Percentiles rank a stretch among this genome's conserved stretches.
phyloP scores from a whole-genome alignment of 2,888 invertebrate genomes.

The Seira ritae region DNA sequence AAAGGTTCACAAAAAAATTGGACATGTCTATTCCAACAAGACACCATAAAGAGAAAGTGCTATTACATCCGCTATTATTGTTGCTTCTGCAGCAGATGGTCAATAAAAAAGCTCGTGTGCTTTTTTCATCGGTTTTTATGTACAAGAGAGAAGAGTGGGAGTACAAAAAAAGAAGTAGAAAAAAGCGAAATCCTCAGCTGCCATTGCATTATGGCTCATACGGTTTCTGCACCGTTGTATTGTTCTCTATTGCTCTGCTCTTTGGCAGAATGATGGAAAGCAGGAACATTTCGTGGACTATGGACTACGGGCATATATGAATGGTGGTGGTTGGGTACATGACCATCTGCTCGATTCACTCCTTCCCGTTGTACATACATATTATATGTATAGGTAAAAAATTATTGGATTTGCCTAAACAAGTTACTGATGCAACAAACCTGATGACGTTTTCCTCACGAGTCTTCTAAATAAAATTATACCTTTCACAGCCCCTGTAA shows the following conservation, averaged over 20 bases:
- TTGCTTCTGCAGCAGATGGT: slow-evolving; percentile 38
- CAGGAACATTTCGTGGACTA: neutral
- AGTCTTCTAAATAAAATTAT: too few relatives aligned
- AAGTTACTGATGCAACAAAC: neutral
- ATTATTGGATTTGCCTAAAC: neutral
- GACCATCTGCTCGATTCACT: neutral
- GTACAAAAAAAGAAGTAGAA: neutral
- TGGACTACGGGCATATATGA: neutral
- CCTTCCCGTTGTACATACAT: neutral
- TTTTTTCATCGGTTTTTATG: slow-evolving; percentile 17
- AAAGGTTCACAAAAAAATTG: slow-evolving; percentile 38
- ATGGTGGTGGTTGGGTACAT: neutral
- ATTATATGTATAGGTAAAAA: neutral
- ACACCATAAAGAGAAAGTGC: slow-evolving; percentile 17
- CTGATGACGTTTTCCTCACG: neutral
- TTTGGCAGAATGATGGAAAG: slow-evolving; percentile 31
- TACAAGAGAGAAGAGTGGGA: neutral
- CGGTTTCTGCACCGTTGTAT: too few relatives aligned
- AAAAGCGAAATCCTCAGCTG: neutral
- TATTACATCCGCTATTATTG: slow-evolving; percentile 27
- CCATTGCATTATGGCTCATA: too few relatives aligned
- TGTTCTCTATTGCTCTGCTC: neutral
- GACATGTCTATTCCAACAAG: slow-evolving; percentile 27
- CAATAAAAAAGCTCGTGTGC: slow-evolving; percentile 25
- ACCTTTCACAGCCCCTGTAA: too few relatives aligned